phyloP scores from a whole-genome alignment of 1,140 invertebrate genomes.

The Cecropterus lyciades region DNA sequence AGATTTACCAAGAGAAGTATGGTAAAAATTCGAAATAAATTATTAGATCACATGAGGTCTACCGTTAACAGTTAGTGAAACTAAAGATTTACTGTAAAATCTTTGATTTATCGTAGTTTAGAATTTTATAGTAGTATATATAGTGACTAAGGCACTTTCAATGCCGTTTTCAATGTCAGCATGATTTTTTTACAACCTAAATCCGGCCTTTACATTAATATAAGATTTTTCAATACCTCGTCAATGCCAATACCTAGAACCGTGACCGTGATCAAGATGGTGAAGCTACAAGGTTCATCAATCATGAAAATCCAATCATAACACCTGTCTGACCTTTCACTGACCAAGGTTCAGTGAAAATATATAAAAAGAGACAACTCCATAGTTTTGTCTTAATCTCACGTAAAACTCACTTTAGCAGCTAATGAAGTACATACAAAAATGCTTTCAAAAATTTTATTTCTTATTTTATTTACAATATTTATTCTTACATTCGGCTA shows the following conservation, averaged over 20 bases:
- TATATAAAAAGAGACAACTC: conserved; percentile 51
- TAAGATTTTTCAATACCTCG: conserved; percentile 19
- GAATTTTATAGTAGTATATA: too few relatives aligned
- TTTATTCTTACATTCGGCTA: conserved; percentile 23
- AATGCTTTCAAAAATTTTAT: conserved; percentile 20
- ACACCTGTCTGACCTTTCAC: conserved; percentile 75
- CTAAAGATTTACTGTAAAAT: too few relatives aligned
- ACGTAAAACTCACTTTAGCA: too few relatives aligned
- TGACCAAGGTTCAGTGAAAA: conserved; percentile 50
- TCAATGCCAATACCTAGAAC: conserved; percentile 20
- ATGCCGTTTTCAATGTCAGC: not conserved
- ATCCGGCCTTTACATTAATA: conserved; percentile 31
- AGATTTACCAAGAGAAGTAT: too few relatives aligned
- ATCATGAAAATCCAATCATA: conserved; percentile 81
- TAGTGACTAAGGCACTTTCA: not conserved
- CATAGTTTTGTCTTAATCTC: not conserved
- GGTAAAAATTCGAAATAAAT: too few relatives aligned
- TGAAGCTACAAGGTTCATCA: conserved; percentile 50
- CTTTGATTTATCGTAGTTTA: too few relatives aligned
- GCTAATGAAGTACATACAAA: not conserved
- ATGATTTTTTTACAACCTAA: conserved; percentile 22
- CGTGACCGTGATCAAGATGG: conserved; percentile 47
- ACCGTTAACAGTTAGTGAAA: too few relatives aligned
- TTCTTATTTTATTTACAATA: conserved; percentile 15
- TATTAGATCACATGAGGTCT: too few relatives aligned